Evolutionary conservation across 2,888 invertebrate species (phyloP).

Genomic region (Zygothrica quintamaculata): DNA sequence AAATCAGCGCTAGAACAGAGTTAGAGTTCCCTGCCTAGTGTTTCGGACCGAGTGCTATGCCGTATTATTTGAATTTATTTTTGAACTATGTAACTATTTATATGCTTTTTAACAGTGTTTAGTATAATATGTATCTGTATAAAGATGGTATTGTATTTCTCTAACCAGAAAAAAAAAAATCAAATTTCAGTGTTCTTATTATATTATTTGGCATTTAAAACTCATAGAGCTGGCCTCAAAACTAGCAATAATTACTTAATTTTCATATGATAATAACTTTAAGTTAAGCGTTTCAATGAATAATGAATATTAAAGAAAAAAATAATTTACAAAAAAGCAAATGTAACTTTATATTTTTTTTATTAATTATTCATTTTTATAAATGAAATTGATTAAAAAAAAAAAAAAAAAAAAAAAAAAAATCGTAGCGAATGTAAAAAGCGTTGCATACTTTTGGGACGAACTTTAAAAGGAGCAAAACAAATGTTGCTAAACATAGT

Average conservation of each 20-base stretch:
- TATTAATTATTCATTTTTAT: background rate
- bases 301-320: too few species aligned
- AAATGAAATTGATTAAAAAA: background rate
- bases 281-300: too few species aligned
- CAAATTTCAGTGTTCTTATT: too few species aligned
- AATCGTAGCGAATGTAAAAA: too few species aligned
- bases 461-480: background rate
- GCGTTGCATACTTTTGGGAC: constrained; percentile 36
- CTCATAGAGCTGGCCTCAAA: too few species aligned
- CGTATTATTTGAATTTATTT: constrained; percentile 63
- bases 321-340: too few species aligned
- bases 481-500: constrained; percentile 13
- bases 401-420: background rate
- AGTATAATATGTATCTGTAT: constrained; percentile 31
- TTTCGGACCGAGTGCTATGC: constrained; percentile 41
- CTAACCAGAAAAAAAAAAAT: too few species aligned
- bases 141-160: constrained; percentile 15
- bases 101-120: constrained; percentile 43
- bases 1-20: constrained; percentile 1
- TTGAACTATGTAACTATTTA: constrained; percentile 52
- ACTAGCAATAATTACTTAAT: too few species aligned
- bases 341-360: too few species aligned
- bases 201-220: too few species aligned
- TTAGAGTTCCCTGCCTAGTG: constrained; percentile 9
- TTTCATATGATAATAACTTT: too few species aligned